phyloP scores from a whole-genome alignment of 2,888 invertebrate genomes.

The Melinaea marsaeus region DNA sequence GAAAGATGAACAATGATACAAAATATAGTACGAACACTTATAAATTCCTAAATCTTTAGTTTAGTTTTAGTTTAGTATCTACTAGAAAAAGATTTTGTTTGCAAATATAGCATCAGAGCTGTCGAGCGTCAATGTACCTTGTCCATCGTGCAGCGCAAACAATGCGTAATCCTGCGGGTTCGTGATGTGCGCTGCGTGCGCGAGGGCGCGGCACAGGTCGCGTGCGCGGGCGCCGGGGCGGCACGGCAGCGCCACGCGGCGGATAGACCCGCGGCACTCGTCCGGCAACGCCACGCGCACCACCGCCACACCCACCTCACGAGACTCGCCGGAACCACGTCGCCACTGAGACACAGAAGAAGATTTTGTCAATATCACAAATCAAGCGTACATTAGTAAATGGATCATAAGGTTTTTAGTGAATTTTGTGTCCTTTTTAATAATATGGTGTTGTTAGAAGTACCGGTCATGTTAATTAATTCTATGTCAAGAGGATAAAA shows the following conservation, averaged over 20 bases:
- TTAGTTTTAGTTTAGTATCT: no score
- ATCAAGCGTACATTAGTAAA: no score
- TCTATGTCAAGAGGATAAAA: no score
- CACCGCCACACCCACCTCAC: slow-evolving; percentile 71
- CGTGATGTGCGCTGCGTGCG: slow-evolving; percentile 95
- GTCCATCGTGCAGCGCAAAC: slow-evolving; percentile 92
- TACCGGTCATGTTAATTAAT: no score
- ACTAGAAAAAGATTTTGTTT: no score
- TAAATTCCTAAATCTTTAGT: background rate
- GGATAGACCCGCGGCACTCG: slow-evolving; percentile 94
- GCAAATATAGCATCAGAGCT: background rate
- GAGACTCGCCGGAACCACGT: slow-evolving; percentile 65
- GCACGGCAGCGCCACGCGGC: slow-evolving; percentile 94
- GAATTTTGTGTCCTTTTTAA: no score
- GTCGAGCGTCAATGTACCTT: slow-evolving; percentile 81
- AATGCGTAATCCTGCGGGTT: slow-evolving; percentile 98
- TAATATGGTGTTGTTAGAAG: no score
- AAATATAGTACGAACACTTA: no score
- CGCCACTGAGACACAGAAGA: slow-evolving; percentile 57
- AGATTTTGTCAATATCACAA: no score
- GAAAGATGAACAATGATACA: no score
- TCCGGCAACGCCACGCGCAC: slow-evolving; percentile 95
- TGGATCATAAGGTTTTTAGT: no score
- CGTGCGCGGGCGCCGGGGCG: slow-evolving; percentile 95
- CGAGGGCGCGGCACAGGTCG: slow-evolving; percentile 95